Evolutionary conservation across 2,113 vertebrate species (phyloP), one percentile per base, ranked within the genome.

Genomic region (Puma concolor): DNA sequence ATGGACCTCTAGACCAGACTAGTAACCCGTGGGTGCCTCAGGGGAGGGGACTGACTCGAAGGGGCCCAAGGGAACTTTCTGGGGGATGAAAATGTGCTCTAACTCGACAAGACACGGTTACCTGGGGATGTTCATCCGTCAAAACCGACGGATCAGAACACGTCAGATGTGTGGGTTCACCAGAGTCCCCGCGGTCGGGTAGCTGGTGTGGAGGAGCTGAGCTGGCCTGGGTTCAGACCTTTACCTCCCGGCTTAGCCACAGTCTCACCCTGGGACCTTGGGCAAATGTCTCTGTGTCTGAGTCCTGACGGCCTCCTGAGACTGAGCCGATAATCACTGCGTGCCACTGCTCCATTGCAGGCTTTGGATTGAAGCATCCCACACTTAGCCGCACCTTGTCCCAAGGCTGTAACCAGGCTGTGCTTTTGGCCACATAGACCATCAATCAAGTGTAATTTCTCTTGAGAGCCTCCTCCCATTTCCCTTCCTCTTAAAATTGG

Each of bases 291-390:
- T 44, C 8, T 9, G 0, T 31, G 54, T 14, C 54, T 21, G 11
- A 21, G 27, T 80, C 81, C 23, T 5, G 1, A 8, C 0, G 63
- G 76, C 76, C 44, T 60, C 63, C 0, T 7, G 9, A 7, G 19
- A 31, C 36, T 19, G 4, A 80, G 74, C 10, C 2, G 6, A 7
- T 9, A 17, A 0, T 44, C 38, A 27, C 60, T 1, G 0, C 0
- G 2, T 29, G 0, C 33, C 48, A 0, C 4, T 1, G 27, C 27
- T 8, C 2, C 1, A 27, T 33, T 6, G 17, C 0, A 5, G 38
- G 54, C 50, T 25, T 17, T 23, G 25, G 27, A 36, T 31, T 52
- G 71, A 89, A 38, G 81, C 14, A 1, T 44, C 14, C 14, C 60
- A 9, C 21, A 25, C 63, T 6, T 0, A 8, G 29, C 77, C 16